Evolutionary conservation across 2,888 invertebrate genomes (phyloP).

Genomic region (Dicyrtomina minuta): DNA sequence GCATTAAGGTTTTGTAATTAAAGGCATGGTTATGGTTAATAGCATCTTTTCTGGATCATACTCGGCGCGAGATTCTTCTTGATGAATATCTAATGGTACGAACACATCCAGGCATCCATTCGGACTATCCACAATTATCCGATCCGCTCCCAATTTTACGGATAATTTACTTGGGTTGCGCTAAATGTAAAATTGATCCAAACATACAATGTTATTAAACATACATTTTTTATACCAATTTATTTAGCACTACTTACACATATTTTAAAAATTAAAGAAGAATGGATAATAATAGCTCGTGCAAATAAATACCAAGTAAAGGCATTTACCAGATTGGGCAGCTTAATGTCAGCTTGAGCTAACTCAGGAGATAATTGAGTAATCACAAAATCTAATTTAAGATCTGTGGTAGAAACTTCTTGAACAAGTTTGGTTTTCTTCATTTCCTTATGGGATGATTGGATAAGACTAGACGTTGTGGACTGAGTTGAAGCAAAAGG

Average conservation of each 20-base stretch:
- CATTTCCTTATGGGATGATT: background rate
- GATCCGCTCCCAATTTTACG: slow-evolving; percentile 48
- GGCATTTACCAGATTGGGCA: slow-evolving; percentile 48
- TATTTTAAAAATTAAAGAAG: too few species aligned
- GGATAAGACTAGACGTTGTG: slow-evolving; percentile 25
- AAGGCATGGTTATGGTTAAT: slow-evolving; percentile 43
- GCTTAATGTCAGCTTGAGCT: slow-evolving; percentile 47
- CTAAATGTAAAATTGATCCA: too few species aligned
- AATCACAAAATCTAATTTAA: slow-evolving; percentile 42
- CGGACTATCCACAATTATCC: slow-evolving; percentile 49
- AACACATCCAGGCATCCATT: slow-evolving; percentile 48
- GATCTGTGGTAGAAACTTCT: slow-evolving; percentile 23
- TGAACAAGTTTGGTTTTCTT: slow-evolving; percentile 29
- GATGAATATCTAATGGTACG: slow-evolving; percentile 50
- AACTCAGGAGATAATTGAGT: slow-evolving; percentile 35
- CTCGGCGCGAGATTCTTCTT: slow-evolving; percentile 50
- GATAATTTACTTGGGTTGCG: slow-evolving; percentile 42
- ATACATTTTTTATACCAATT: too few species aligned
- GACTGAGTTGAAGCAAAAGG: slow-evolving; percentile 17
- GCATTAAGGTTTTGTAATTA: slow-evolving; percentile 9
- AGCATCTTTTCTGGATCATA: slow-evolving; percentile 42
- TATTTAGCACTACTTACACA: too few species aligned
- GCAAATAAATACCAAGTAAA: too few species aligned
- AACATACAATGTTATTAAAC: too few species aligned
- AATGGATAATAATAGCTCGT: too few species aligned